These are phyloP conservation scores for Zaprionus nigranus DNA, from an alignment of 1,140 invertebrate species.

Conservation along the genomic window DNA sequence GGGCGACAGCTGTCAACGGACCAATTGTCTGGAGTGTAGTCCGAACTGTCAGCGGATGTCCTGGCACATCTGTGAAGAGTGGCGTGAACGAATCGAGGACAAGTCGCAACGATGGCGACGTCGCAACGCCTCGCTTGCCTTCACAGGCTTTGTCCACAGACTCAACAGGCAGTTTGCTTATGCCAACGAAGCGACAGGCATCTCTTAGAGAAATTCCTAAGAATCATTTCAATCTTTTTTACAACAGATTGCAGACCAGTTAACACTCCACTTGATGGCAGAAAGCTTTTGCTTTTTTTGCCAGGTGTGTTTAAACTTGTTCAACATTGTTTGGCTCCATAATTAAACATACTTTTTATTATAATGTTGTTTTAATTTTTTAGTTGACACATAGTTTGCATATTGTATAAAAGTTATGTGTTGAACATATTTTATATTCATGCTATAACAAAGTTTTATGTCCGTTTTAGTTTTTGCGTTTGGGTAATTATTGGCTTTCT, in stretches of 20 bases:
- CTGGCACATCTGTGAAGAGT: neutral
- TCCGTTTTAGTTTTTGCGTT: slow-evolving; percentile 1
- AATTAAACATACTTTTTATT: neutral
- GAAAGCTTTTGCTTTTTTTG: neutral
- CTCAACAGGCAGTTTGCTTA: slow-evolving; percentile 4
- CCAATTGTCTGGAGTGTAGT: neutral
- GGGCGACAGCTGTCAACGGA: slow-evolving; percentile 2
- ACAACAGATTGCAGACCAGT: neutral
- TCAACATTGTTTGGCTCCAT: neutral
- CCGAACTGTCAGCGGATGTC: slow-evolving; percentile 15
- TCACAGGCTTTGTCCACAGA: neutral
- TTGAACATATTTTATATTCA: slow-evolving; percentile 17
- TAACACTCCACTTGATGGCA: no score
- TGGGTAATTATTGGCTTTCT: slow-evolving; percentile 8
- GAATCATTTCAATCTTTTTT: neutral
- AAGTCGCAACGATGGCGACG: neutral
- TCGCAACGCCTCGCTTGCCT: neutral
- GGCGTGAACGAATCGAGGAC: slow-evolving; percentile 6
- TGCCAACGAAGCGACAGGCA: neutral
- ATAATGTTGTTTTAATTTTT: neutral
- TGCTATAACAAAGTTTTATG: slow-evolving; percentile 10
- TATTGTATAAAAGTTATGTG: neutral
- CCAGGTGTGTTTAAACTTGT: neutral
- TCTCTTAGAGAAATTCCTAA: neutral
- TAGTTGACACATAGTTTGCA: neutral